Conservation (phyloP, 1,140 invertebrate species). For the Penaeus japonicus region DNA sequence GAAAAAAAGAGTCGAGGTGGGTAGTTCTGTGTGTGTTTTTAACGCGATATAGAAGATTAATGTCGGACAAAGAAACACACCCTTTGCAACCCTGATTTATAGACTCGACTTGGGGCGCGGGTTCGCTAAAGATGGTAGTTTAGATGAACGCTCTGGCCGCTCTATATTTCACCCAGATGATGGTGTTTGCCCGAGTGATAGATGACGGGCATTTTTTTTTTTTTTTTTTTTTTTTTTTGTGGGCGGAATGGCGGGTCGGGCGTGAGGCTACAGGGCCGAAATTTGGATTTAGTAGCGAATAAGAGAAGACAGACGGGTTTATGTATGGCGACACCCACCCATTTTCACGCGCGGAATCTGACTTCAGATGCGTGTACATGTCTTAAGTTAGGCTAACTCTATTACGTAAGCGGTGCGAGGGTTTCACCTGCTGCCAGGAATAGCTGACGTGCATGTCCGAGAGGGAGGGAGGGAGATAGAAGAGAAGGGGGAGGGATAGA, state of each 20-base stretch:
- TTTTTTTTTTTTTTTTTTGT: background rate
- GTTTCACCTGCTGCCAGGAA: too few species aligned
- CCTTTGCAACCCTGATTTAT: conserved; percentile 35
- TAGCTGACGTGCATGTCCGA: too few species aligned
- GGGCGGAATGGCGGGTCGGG: background rate
- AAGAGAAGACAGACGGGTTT: background rate
- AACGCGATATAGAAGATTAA: background rate
- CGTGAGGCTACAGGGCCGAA: background rate
- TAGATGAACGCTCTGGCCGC: conserved; percentile 12
- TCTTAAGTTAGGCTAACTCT: too few species aligned
- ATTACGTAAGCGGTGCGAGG: too few species aligned
- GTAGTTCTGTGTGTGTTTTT: background rate
- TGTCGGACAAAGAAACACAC: background rate
- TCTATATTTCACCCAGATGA: conserved; percentile 32
- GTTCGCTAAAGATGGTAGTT: conserved; percentile 39
- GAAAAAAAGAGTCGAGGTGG: background rate
- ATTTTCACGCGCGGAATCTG: too few species aligned
- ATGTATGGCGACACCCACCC: too few species aligned
- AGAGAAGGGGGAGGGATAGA: too few species aligned
- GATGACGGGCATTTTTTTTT: background rate
- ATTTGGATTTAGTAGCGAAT: background rate
- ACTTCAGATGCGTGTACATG: too few species aligned
- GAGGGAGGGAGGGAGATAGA: too few species aligned
- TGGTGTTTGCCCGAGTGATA: conserved; percentile 20
- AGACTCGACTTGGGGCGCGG: conserved; percentile 7